Evolutionary conservation across 2,888 invertebrate genomes (phyloP).

Genomic region (Caenorhabditis zanzibari): DNA sequence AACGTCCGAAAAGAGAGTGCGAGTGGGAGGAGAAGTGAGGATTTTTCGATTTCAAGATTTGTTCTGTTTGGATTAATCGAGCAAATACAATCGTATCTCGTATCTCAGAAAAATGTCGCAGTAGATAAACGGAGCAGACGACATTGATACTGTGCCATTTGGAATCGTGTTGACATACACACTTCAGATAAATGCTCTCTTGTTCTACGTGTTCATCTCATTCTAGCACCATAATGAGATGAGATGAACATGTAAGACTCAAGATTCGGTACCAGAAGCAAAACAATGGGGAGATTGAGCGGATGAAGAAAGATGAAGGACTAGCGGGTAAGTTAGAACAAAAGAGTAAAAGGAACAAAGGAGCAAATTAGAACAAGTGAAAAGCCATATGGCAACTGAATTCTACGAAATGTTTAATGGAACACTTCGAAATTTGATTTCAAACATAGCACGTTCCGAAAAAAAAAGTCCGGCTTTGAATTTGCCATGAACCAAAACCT

Average conservation of each 20-base stretch:
- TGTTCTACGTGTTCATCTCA: conserved; percentile 50
- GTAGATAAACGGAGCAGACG: conserved; percentile 55
- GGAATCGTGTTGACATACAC: conserved; percentile 63
- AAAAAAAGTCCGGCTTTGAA: no score
- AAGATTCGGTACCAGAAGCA: conserved; percentile 20
- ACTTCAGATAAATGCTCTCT: conserved; percentile 56
- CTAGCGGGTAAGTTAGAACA: conserved; percentile 48
- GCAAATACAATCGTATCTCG: conserved; percentile 63
- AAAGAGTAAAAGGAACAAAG: conserved; percentile 30
- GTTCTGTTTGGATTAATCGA: conserved; percentile 65
- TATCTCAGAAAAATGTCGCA: conserved; percentile 48
- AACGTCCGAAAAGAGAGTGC: conserved; percentile 19
- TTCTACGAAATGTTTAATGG: not conserved
- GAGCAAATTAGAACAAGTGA: conserved; percentile 25
- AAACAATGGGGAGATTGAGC: conserved; percentile 39
- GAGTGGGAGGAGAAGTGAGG: conserved; percentile 33
- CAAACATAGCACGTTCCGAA: not conserved
- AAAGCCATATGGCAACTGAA: conserved; percentile 32
- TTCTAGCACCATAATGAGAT: conserved; percentile 57
- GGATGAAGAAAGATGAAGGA: conserved; percentile 19
- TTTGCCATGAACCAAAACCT: no score
- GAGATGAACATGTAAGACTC: conserved; percentile 46
- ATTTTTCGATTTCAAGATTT: conserved; percentile 35
- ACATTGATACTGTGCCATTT: conserved; percentile 66
- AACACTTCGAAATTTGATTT: not conserved